These are phyloP conservation scores for Zhengitettix transpicula DNA, from an alignment of 2,888 invertebrate genomes.

Conservation along the genomic window DNA sequence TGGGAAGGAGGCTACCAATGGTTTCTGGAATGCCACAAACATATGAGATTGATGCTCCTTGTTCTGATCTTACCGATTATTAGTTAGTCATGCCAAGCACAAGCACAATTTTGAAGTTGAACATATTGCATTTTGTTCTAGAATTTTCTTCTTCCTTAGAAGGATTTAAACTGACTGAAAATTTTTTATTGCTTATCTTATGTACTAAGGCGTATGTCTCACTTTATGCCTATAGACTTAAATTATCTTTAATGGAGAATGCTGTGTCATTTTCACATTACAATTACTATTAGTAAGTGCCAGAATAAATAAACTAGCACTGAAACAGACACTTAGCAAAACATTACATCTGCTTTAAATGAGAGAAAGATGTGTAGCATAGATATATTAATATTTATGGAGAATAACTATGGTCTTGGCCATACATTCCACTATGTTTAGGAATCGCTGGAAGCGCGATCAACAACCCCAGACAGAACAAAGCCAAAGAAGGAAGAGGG, in stretches of 20 bases:
- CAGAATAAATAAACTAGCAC: not conserved
- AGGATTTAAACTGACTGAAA: not conserved
- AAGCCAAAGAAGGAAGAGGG: conserved; percentile 23
- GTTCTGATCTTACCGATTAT: not conserved
- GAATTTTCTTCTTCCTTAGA: not conserved
- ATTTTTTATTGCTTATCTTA: not conserved
- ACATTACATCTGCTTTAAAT: not conserved
- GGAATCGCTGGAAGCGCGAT: not conserved
- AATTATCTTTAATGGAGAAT: not conserved
- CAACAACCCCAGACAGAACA: not conserved
- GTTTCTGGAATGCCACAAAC: conserved; percentile 10
- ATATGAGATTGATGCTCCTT: conserved; percentile 30
- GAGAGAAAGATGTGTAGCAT: not conserved
- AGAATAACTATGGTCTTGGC: conserved; percentile 7
- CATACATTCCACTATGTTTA: not conserved
- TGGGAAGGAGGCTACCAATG: conserved; percentile 11
- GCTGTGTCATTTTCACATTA: not conserved
- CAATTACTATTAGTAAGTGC: too few relatives aligned
- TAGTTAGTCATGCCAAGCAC: too few relatives aligned
- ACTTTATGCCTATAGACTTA: too few relatives aligned
- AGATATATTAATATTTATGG: not conserved
- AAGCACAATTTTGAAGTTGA: not conserved
- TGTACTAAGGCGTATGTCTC: not conserved
- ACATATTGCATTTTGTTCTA: not conserved
- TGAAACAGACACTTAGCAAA: not conserved